Conservation (phyloP, 2,797 vertebrate genomes). For the Hippopotamyrus pictus region DNA sequence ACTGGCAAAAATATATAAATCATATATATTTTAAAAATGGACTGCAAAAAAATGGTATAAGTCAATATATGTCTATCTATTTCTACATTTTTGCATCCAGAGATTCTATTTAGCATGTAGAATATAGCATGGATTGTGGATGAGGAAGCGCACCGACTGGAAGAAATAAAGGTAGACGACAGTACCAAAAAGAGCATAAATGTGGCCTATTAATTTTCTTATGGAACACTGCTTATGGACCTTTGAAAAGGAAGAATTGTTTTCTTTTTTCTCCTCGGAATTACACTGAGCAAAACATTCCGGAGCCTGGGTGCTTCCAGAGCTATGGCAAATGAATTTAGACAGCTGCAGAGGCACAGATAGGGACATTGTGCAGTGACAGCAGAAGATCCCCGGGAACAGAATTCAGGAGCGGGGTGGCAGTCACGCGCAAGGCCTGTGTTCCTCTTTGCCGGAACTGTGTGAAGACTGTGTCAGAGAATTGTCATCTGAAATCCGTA, state of each 20-base stretch:
- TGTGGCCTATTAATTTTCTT: constrained; percentile 26
- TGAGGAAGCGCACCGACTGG: background rate
- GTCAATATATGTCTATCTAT: background rate
- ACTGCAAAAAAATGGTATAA: background rate
- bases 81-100: background rate
- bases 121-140: too few species aligned
- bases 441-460: constrained; percentile 28
- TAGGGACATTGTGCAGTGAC: constrained; percentile 53
- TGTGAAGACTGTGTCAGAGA: constrained; percentile 30
- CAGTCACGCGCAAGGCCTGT: constrained; percentile 46
- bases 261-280: constrained; percentile 21
- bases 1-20: background rate
- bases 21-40: background rate
- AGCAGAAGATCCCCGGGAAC: constrained; percentile 41
- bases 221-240: constrained; percentile 29
- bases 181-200: constrained; percentile 15
- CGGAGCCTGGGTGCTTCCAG: constrained; percentile 36
- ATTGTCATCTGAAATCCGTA: constrained; percentile 21
- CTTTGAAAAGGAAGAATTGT: constrained; percentile 28
- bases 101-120: background rate
- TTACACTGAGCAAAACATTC: constrained; percentile 43
- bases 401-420: constrained; percentile 33
- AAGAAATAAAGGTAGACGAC: background rate
- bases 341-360: constrained; percentile 57
- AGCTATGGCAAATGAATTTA: constrained; percentile 54